phyloP scores from a whole-genome alignment of 2,888 invertebrate genomes.

The Byasa hedistus region DNA sequence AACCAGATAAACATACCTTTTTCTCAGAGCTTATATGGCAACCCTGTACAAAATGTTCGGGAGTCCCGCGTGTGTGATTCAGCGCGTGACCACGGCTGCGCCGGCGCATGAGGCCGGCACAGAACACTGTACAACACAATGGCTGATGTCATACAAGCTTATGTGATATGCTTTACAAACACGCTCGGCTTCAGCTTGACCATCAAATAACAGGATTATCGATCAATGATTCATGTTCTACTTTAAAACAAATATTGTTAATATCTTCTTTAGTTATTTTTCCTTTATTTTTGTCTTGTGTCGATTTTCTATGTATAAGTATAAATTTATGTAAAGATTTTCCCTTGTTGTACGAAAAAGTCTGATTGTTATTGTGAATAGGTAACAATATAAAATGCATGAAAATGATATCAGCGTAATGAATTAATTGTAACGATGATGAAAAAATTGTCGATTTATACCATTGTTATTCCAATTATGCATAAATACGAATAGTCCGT shows the following conservation, averaged over 20 bases:
- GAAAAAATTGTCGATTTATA: too few relatives aligned
- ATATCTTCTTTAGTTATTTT: not conserved
- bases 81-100: constrained; percentile 56
- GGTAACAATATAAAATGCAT: too few relatives aligned
- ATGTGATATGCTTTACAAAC: constrained; percentile 52
- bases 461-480: too few relatives aligned
- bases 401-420: too few relatives aligned
- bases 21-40: constrained; percentile 7
- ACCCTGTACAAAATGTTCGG: constrained; percentile 38
- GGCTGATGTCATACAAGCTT: constrained; percentile 63
- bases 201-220: constrained; percentile 30
- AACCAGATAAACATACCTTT: not conserved
- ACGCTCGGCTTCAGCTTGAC: constrained; percentile 34
- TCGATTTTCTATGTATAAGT: not conserved
- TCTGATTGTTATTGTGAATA: too few relatives aligned
- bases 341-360: too few relatives aligned
- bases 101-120: constrained; percentile 46
- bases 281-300: too few relatives aligned
- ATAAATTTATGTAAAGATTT: too few relatives aligned
- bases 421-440: too few relatives aligned
- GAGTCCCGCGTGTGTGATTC: constrained; percentile 47
- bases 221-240: constrained; percentile 16
- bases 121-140: constrained; percentile 64
- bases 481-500: too few relatives aligned
- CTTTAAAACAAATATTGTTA: not conserved